A percentile compares a stretch with the other conserved stretches of the same genome.
Evolutionary conservation across 2,888 invertebrate genomes (phyloP).

Genomic region (Empis livida): DNA sequence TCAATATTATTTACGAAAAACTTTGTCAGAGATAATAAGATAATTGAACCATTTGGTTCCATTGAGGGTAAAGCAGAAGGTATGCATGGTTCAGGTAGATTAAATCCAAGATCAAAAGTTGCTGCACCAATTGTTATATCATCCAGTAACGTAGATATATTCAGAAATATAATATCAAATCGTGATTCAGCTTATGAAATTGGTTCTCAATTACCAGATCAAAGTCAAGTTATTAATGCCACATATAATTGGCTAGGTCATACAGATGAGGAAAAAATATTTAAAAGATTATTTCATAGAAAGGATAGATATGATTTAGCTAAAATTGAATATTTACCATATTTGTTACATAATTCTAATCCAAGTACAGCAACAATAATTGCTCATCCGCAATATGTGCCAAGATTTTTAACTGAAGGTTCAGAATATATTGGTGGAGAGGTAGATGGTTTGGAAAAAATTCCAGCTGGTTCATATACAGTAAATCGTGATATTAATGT

Average conservation of each 20-base stretch:
- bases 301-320: constrained; percentile 93
- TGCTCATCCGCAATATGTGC: constrained; percentile 60
- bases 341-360: constrained; percentile 77
- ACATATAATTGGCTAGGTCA: constrained; percentile 88
- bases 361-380: constrained; percentile 75
- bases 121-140: constrained; percentile 87
- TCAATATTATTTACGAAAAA: constrained; percentile 75
- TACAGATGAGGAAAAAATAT: constrained; percentile 58
- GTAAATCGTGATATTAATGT: constrained; percentile 92
- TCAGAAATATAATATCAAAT: constrained; percentile 84
- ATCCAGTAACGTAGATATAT: constrained; percentile 79
- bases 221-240: constrained; percentile 86
- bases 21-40: constrained; percentile 71
- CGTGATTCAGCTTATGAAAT: constrained; percentile 85
- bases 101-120: constrained; percentile 83
- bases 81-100: constrained; percentile 41
- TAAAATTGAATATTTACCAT: constrained; percentile 81
- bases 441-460: constrained; percentile 77
- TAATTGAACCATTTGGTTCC: constrained; percentile 71
- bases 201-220: constrained; percentile 88
- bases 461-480: constrained; percentile 73
- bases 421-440: constrained; percentile 75
- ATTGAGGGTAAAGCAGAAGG: constrained; percentile 33
- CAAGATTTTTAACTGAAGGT: constrained; percentile 58
- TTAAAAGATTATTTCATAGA: constrained; percentile 63